phyloP scores from a whole-genome alignment of 2,888 invertebrate species.

The Drosophila kuntzei region DNA sequence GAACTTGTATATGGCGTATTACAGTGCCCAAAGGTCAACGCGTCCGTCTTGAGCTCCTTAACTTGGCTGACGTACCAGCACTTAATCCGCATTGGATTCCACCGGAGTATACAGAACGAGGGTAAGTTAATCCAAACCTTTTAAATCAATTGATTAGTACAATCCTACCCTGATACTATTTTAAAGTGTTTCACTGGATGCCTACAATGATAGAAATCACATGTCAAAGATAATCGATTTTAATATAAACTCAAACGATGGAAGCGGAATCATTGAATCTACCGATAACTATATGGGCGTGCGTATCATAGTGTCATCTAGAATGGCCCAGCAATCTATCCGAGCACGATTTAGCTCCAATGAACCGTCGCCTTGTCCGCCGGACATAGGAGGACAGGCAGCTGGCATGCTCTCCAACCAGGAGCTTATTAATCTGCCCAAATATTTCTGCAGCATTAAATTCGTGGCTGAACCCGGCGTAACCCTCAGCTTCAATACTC shows the following conservation, averaged over 20 bases:
- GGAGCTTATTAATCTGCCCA: conserved; percentile 18
- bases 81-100: neutral
- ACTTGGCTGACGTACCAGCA: conserved; percentile 84
- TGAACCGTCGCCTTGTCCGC: conserved; percentile 86
- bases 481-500: conserved; percentile 74
- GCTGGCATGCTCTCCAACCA: conserved; percentile 52
- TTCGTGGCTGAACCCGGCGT: conserved; percentile 52
- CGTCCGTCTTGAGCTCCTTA: conserved; percentile 88
- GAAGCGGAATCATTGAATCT: conserved; percentile 87
- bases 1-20: conserved; percentile 90
- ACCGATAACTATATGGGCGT: conserved; percentile 89
- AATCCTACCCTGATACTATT: neutral
- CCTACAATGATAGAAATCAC: conserved; percentile 66
- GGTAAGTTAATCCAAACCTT: neutral
- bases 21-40: conserved; percentile 88
- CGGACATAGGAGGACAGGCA: conserved; percentile 82
- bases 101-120: accelerated
- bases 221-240: conserved; percentile 82
- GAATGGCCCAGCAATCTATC: conserved; percentile 82
- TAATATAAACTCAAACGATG: conserved; percentile 79
- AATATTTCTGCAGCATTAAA: conserved; percentile 66
- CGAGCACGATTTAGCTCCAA: conserved; percentile 89
- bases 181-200: neutral
- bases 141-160: neutral
- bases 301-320: conserved; percentile 82